Base-by-base conservation (phyloP, 1,140 invertebrate genomes). In the Rhyzopertha dominica region DNA sequence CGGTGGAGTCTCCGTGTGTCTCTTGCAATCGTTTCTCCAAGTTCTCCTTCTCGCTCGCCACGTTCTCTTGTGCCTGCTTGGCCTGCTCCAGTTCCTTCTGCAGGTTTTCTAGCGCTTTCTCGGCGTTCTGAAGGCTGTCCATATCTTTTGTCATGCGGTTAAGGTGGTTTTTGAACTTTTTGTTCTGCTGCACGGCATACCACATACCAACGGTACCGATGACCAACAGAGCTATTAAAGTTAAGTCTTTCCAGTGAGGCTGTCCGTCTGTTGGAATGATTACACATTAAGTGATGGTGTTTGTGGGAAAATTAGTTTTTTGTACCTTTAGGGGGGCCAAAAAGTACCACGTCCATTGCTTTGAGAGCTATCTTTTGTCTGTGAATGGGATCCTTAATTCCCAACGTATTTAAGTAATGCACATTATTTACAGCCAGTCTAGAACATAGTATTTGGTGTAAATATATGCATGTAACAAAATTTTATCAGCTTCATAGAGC, bases 361-460 rank as follows among this genome's bases (percentile, higher is more conserved):
- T 98, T 97, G 17, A 97, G 73, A 3, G 90, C 83, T 41, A 98
- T 84, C 73, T 97, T 97, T 74, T 95, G 91, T 65, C 90, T 93
- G 68, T 97, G 92, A 58, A 95, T 95, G 10, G 89, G 87, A 74
- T 97, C 93, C 68, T 95, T 95, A 54, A 98, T 95, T n/a, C 93
- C 93, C 50, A 97, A 73, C 23, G 86, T 78, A 63, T 77, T 84
- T 29, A 95, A 71, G 70, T 87, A 92, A 58, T 92, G 84, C 72
- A 87, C 86, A 71, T 91, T 91, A 73, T 88, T 90, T 17, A 90
- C 87, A 50, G 92, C 91, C 69, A 95, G 71, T 71, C 90, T 94
- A 68, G 25, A 77, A 56, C 54, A 47, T n/a, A n/a, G n/a, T n/a
- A n/a, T n/a, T n/a, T n/a, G n/a, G n/a, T n/a, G n/a, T n/a, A n/a